Percentiles rank a stretch among this genome's conserved stretches.
phyloP scores from a whole-genome alignment of 2,113 vertebrate species.

The Prinia subflava region DNA sequence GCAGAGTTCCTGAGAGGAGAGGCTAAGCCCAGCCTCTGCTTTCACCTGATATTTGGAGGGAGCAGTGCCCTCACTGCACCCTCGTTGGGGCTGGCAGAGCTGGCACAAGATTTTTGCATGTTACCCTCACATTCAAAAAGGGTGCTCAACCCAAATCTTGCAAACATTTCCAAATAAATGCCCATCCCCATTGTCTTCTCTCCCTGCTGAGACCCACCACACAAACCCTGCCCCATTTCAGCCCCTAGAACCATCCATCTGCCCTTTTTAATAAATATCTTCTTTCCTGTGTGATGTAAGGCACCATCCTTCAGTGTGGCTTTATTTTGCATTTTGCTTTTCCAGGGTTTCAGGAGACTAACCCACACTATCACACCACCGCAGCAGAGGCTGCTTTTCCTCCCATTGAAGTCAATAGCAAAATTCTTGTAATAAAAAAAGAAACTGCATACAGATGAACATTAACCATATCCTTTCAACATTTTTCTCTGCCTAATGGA shows the following conservation, averaged over 20 bases:
- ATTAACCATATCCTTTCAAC: conserved; percentile 48
- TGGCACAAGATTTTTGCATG: too few species aligned
- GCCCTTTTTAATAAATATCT: background rate
- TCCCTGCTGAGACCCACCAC: background rate
- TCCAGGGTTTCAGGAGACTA: background rate
- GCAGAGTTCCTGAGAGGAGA: background rate
- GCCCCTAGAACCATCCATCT: background rate
- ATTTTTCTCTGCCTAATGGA: conserved; percentile 58
- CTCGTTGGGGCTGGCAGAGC: accelerated
- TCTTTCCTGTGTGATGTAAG: background rate
- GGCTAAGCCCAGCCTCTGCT: background rate
- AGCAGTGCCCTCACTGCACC: accelerated
- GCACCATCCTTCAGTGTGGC: background rate
- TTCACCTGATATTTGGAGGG: accelerated
- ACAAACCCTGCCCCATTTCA: background rate
- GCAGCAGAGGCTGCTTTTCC: background rate
- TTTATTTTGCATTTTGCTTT: background rate
- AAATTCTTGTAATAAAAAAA: background rate
- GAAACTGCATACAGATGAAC: conserved; percentile 1
- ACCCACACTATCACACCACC: background rate
- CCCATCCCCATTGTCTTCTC: background rate
- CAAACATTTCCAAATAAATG: too few species aligned
- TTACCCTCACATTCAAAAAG: too few species aligned
- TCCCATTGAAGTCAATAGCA: background rate
- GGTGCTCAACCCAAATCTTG: too few species aligned